Conservation (phyloP, 2,888 invertebrate genomes). For the Oxycera nigricornis region DNA sequence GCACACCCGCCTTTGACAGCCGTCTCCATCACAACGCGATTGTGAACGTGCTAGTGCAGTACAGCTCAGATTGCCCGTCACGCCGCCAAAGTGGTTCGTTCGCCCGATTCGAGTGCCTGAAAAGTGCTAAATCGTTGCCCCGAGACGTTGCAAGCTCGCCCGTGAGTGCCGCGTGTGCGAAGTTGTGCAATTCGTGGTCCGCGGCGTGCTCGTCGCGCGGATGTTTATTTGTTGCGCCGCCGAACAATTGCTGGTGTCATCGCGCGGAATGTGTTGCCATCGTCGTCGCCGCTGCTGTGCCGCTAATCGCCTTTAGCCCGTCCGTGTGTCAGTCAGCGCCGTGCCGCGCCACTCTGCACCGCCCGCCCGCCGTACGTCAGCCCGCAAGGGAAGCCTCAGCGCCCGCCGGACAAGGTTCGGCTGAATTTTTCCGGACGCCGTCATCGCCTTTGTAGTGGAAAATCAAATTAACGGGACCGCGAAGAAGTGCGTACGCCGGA, state of each 20-base stretch:
- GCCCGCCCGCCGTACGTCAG: background rate
- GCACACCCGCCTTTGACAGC: background rate
- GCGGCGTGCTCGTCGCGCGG: background rate
- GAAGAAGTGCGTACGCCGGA: background rate
- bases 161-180: background rate
- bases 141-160: background rate
- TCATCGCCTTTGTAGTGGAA: background rate
- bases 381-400: background rate
- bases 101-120: background rate
- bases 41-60: background rate
- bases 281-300: background rate
- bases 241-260: background rate
- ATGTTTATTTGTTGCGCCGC: constrained; percentile 12
- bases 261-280: constrained; percentile 15
- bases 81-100: background rate
- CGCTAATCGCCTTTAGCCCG: constrained; percentile 1
- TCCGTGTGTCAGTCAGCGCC: background rate
- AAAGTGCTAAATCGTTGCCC: background rate
- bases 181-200: background rate
- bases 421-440: background rate
- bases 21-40: background rate
- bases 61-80: background rate
- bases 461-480: constrained; percentile 6
- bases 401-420: background rate
- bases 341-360: background rate